Evolutionary conservation across 64 coral and sea anemone genomes (phyloP).

Genomic region (Actinia tenebrosa): DNA sequence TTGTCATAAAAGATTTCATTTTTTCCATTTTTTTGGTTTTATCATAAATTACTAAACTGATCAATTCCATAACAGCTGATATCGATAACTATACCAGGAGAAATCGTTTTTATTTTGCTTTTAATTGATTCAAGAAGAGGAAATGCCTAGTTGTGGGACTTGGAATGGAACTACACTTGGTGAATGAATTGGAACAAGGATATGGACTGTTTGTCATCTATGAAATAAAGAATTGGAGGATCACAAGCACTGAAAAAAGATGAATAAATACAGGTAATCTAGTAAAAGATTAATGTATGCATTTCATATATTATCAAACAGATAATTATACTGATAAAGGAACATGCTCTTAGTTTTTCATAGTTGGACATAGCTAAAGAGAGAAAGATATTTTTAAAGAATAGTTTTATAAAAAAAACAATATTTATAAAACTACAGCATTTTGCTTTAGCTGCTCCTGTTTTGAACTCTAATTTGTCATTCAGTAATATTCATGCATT

Average conservation of each 20-base stretch:
- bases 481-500: not conserved
- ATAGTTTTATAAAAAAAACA: not conserved
- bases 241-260: not conserved
- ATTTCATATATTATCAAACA: conserved; percentile 9
- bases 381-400: not conserved
- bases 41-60: not conserved
- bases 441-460: not conserved
- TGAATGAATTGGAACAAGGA: not conserved
- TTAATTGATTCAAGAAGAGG: not conserved
- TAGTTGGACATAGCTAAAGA: not conserved
- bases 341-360: not conserved
- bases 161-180: not conserved
- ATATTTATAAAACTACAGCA: not conserved
- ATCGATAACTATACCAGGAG: not conserved
- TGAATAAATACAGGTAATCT: not conserved
- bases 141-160: not conserved
- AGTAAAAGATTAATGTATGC: conserved; percentile 7
- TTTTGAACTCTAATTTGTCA: not conserved
- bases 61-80: not conserved
- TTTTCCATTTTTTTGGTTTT: not conserved
- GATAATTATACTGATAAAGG: not conserved
- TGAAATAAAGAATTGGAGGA: not conserved
- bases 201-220: not conserved
- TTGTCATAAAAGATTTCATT: not conserved
- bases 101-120: not conserved